Evolutionary conservation across 1,140 invertebrate species (phyloP).

Genomic region (Micrasema longulum): DNA sequence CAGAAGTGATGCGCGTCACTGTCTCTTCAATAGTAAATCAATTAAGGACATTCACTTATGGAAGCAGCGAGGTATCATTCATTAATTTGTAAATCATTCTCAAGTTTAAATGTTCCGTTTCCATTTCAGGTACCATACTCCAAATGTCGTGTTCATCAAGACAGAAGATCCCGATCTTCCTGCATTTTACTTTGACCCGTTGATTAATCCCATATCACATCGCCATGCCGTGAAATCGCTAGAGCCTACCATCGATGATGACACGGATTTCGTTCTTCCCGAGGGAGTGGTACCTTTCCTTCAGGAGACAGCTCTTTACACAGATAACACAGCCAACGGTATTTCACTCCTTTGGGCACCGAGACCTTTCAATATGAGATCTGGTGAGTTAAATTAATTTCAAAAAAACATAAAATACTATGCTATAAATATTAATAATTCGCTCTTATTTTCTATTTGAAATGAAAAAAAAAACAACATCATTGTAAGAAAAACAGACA

Average conservation of each 20-base stretch:
- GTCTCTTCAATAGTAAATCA: too few relatives aligned
- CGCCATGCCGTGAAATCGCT: constrained; percentile 87
- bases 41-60: too few relatives aligned
- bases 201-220: constrained; percentile 99
- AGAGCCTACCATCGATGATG: constrained; percentile 91
- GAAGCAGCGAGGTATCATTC: too few relatives aligned
- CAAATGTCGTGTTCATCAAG: constrained; percentile 99
- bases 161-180: constrained; percentile 99
- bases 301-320: constrained; percentile 95
- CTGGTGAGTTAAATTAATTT: constrained; percentile 75
- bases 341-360: constrained; percentile 99
- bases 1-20: too few relatives aligned
- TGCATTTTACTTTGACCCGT: constrained; percentile 99
- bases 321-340: constrained; percentile 99
- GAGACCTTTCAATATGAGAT: constrained; percentile 96
- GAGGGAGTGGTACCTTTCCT: constrained; percentile 93
- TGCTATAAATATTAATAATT: too few relatives aligned
- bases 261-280: constrained; percentile 94
- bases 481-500: too few relatives aligned
- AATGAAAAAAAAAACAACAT: too few relatives aligned
- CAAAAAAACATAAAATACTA: too few relatives aligned
- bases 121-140: constrained; percentile 93
- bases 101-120: too few relatives aligned
- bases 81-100: too few relatives aligned
- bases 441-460: too few relatives aligned